Conservation (phyloP, 2,113 vertebrate genomes). For the Lophochroa leadbeateri region DNA sequence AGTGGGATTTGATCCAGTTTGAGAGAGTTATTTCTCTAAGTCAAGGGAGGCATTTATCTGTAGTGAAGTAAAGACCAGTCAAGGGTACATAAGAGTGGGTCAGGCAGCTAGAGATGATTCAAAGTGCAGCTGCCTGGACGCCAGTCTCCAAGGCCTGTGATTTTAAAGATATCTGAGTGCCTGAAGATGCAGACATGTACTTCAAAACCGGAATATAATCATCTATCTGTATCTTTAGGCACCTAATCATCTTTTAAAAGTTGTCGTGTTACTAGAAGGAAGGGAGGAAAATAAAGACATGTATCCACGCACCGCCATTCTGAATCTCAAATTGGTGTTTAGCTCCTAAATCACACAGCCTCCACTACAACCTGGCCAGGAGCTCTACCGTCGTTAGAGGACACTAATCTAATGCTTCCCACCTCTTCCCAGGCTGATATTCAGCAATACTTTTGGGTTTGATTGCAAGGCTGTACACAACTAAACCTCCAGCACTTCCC, state of each 20-base stretch:
- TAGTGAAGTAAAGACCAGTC: neutral
- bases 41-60: neutral
- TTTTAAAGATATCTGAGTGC: neutral
- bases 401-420: neutral
- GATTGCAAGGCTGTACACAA: neutral
- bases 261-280: neutral
- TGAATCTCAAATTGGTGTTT: neutral
- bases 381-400: neutral
- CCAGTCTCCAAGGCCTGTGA: neutral
- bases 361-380: neutral
- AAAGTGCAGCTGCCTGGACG: neutral
- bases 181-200: neutral
- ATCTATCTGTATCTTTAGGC: neutral
- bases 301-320: neutral
- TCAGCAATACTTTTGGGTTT: neutral
- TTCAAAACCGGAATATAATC: neutral
- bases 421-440: neutral
- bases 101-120: neutral
- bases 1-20: neutral
- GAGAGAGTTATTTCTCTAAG: neutral
- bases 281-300: neutral
- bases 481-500: neutral
- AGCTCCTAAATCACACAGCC: neutral
- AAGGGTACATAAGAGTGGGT: neutral
- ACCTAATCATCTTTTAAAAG: neutral